Percentiles rank a stretch among this genome's conserved stretches.
These are phyloP conservation scores for Myodes glareolus DNA, from an alignment of 2,113 vertebrate genomes.

Conservation along the genomic window DNA sequence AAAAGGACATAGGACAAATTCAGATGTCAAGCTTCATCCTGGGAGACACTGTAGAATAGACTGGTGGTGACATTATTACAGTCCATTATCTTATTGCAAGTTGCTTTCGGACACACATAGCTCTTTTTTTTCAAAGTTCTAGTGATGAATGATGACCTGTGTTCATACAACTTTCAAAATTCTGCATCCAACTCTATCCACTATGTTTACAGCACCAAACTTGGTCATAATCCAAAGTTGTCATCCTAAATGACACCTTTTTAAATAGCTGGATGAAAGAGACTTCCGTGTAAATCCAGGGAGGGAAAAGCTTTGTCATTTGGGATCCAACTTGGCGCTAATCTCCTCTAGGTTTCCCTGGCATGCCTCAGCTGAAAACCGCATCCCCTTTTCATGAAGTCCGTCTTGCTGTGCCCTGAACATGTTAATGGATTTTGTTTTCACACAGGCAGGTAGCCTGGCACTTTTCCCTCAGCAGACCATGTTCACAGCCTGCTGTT, in stretches of 20 bases:
- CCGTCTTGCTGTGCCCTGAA: rapidly evolving
- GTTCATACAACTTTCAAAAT: neutral
- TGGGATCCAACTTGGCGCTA: neutral
- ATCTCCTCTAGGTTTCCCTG: neutral
- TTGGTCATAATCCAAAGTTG: neutral
- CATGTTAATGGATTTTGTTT: slow-evolving; percentile 67
- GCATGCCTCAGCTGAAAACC: neutral
- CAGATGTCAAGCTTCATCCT: neutral
- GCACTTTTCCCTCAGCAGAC: slow-evolving; percentile 67
- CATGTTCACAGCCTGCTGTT: slow-evolving; percentile 56
- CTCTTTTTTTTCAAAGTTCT: neutral
- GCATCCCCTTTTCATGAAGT: neutral
- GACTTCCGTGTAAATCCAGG: neutral
- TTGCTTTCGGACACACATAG: neutral
- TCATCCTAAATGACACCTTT: neutral
- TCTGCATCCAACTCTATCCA: neutral
- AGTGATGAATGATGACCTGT: neutral
- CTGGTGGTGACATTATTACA: neutral
- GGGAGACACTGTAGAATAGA: neutral
- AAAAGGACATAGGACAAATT: neutral
- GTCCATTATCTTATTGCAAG: neutral
- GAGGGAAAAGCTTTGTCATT: neutral
- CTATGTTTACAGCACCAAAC: neutral
- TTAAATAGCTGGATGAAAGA: neutral
- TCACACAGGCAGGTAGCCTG: slow-evolving; percentile 72